Base-by-base conservation (phyloP, 2,113 vertebrate species). In the Lycaon pictus region DNA sequence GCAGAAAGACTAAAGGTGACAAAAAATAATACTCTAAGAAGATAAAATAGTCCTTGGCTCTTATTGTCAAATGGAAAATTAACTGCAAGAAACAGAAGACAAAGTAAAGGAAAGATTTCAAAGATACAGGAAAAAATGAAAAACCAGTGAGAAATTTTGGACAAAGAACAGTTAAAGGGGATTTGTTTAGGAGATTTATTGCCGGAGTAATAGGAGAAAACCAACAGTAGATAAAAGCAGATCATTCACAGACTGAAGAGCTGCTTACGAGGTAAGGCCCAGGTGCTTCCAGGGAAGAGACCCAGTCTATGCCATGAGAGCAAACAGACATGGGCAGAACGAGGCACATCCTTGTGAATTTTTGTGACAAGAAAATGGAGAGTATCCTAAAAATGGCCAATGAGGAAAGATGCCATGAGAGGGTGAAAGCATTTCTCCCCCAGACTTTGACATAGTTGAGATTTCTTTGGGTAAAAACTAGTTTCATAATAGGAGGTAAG, bases 211-310 rank as follows among this genome's bases (percentile, higher is more conserved):
- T n/a, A 22, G 15, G 29, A 62, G 56, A 6, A 37, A 5, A 62
- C 2, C 3, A 17, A 37, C 19, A 10, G n/a, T 4, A 11, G 32
- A 19, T 5, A 71, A 63, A 37, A 29, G 15, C n/a, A 10, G 56
- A 8, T 9, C 2, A 2, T 3, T 43, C 35, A 43, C 23, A 37
- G n/a, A 7, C 23, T 11, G 81, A 43, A 27, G 23, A 27, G 4
- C 22, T 6, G 43, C 43, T 43, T 43, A 43, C 5, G 43, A 43
- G 43, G 43, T 43, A 43, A 43, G 43, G 56, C 9, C 22, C 6
- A 35, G 51, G 0, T 37, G 1, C 16, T 43, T 10, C 2, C 35
- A n/a, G 10, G 0, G 9, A 35, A 37, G 4, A 35, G 69, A n/a
- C 69, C n/a, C 69, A 71, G 69, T 29, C 69, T 3, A 11, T 1